Base-by-base conservation (phyloP, 2,888 invertebrate genomes). In the Ichneumon xanthorius region DNA sequence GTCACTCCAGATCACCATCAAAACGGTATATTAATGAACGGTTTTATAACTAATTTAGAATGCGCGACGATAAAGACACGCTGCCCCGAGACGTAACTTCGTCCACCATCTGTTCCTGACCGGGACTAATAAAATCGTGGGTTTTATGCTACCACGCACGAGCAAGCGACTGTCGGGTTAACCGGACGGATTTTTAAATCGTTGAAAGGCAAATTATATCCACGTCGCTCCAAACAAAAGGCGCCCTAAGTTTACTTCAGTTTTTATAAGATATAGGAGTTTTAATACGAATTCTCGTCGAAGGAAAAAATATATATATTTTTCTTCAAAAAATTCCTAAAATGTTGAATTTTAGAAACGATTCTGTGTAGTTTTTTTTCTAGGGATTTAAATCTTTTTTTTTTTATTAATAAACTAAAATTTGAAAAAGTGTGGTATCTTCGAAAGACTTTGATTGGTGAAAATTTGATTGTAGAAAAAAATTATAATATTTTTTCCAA, bases 21-120 rank as follows among this genome's bases (percentile, higher is more conserved):
- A 82, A 73, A 83, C 83, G 83, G 83, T 83, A 75, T 70, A 83
- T 79, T 50, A 83, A 79, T 75, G 53, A 53, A 71, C 68, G 48
- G 33, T 83, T 83, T 65, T 70, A 61, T 75, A 68, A 63, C 61
- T 63, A 75, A 79, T 80, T 83, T 63, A 63, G 22, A 75, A 70
- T 73, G 37, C 22, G 61, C 72, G 67, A 50, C 73, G 48, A 14
- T 40, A 14, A 11, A 50, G 30, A 11, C 53, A 48, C 61, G 19
- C 26, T 9, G 45, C 4, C n/a, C 9, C 9, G 68, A 7, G 26
- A 19, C 71, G n/a, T 65, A 63, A 70, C 71, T 70, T 75, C 30
- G 22, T 82, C 76, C 55, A 76, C 61, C 81, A 76, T 76, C 70
- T 82, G 81, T 22, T 37, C 55, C 67, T 55, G 53, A 37, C 26